Percentiles rank a stretch among this genome's conserved stretches.
Evolutionary conservation across 2,797 vertebrate genomes (phyloP).

Genomic region (Echiichthys vipera): DNA sequence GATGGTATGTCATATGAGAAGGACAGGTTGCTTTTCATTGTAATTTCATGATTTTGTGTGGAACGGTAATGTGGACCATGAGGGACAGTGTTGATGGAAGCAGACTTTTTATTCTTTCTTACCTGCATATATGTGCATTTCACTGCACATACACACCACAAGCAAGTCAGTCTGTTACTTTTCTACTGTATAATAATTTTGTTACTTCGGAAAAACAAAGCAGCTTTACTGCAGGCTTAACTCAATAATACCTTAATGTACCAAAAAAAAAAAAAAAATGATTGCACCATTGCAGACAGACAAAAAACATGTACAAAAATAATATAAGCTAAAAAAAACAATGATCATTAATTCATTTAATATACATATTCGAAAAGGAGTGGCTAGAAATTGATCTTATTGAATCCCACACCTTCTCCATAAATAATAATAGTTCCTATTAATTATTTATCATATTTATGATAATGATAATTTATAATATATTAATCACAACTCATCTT

Average conservation of each 20-base stretch:
- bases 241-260: background rate
- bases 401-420: no score
- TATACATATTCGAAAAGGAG: no score
- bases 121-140: constrained; percentile 71
- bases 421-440: no score
- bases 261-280: no score
- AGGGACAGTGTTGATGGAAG: constrained; percentile 33
- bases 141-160: constrained; percentile 42
- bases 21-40: constrained; percentile 35
- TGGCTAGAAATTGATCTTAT: no score
- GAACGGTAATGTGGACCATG: constrained; percentile 35
- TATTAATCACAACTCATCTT: no score
- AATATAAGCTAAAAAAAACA: no score
- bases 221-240: background rate
- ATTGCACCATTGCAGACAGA: no score
- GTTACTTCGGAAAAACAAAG: background rate
- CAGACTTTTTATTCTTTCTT: constrained; percentile 25
- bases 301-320: no score
- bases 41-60: constrained; percentile 49
- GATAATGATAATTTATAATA: no score
- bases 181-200: background rate
- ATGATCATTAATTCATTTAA: no score
- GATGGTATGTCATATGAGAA: constrained; percentile 75
- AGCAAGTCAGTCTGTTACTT: background rate
- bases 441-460: no score